Percentiles rank a stretch among this genome's conserved stretches.
phyloP scores from a whole-genome alignment of 1,140 invertebrate genomes.

The Halyomorpha halys region DNA sequence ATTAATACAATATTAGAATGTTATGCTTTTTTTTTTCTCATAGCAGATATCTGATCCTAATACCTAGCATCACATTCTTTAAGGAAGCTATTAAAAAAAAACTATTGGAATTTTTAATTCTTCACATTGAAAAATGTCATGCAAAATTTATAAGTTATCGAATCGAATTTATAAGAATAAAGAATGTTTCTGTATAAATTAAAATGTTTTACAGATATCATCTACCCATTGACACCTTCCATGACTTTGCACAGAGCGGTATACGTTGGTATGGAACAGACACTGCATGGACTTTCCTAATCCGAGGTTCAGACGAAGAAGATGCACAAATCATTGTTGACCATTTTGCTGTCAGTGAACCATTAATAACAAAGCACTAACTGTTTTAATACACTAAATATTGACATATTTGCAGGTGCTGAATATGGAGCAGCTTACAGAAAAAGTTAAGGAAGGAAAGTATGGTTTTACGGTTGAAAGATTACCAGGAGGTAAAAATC shows the following conservation, averaged over 20 bases:
- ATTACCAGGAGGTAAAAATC: slow-evolving; percentile 37
- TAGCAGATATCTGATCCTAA: too few species aligned
- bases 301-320: slow-evolving; percentile 37
- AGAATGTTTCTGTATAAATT: too few species aligned
- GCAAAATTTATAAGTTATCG: too few species aligned
- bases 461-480: slow-evolving; percentile 44
- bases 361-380: too few species aligned
- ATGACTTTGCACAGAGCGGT: slow-evolving; percentile 40
- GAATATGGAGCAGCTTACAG: slow-evolving; percentile 34
- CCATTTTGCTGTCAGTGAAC: neutral
- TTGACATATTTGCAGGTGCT: too few species aligned
- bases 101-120: too few species aligned
- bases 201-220: slow-evolving; percentile 26
- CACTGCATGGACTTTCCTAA: slow-evolving; percentile 45
- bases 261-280: slow-evolving; percentile 45
- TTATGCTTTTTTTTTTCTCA: too few species aligned
- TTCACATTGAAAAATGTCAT: too few species aligned
- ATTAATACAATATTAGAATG: too few species aligned
- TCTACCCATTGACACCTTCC: slow-evolving; percentile 40
- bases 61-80: too few species aligned
- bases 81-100: too few species aligned
- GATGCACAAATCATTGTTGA: slow-evolving; percentile 5
- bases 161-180: too few species aligned
- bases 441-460: slow-evolving; percentile 36
- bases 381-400: neutral